Evolutionary conservation across 2,888 invertebrate genomes (phyloP), one percentile per base, ranked within the genome.

Genomic region (Orthonevra nobilis): DNA sequence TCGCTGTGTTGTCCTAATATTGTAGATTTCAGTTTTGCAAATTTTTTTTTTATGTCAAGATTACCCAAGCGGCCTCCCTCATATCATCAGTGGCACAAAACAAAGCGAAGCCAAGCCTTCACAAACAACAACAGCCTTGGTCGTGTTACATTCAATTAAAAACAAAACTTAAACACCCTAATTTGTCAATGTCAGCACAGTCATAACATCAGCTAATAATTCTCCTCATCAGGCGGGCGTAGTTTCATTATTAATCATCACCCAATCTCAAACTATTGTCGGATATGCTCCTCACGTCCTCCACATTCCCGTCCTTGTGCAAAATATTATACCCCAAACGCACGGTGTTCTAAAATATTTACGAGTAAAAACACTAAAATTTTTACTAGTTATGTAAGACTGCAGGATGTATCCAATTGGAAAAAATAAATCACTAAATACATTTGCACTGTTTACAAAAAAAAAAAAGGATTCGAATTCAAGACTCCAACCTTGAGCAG

Each of bases 141-240:
- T 28, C 32, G 44, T 36, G 23, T 26, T 42, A 44, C 12, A n/a
- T 61, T 52, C 61, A 74, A 66, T 66, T 42, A n/a, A n/a, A n/a
- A n/a, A 36, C 19, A 44, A 66, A 77, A 60, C 70, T 36, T 60
- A 15, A 70, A 64, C 56, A 64, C 48, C 34, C 50, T 50, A 50
- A 72, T 77, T 64, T 72, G 36, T 72, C 72, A 72, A 44, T 72
- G 77, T 66, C 72, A 58, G 50, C 32, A 15, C 32, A 40, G 15
- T 10, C 48, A 40, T 40, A 30, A 52, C 17, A 56, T 64, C 32
- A 64, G 72, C 72, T 54, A 64, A 64, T 42, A 56, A 38, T 20
- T 23, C 20, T 30, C 28, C 46, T 14, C 7, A 77, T 72, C 77
- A 77, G 77, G 77, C 72, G 77, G 77, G 77, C 64, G 72, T 63